Base-by-base conservation (phyloP, 2,797 vertebrate species). In the Tangara arthus region DNA sequence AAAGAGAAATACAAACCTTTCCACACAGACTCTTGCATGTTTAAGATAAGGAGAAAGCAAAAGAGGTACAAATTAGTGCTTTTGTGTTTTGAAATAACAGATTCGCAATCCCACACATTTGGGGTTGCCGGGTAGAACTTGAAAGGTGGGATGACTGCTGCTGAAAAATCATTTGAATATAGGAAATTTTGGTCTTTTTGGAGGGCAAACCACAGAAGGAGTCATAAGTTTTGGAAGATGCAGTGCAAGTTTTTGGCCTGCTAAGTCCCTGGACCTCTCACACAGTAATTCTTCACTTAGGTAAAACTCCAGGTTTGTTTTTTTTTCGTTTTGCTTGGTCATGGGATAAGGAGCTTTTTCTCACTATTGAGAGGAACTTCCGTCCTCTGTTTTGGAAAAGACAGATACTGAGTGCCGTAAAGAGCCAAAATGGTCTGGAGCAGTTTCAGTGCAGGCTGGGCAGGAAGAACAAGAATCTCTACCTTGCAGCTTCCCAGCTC, bases 21-120 rank as follows among this genome's bases (percentile, higher is more conserved):
- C 34, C 10, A 18, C 49, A 3, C 4, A 11, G 7, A 7, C 23
- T 65, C 19, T 2, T 23, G 6, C 2, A 22, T 82, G 10, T 50
- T 89, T 77, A 78, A 95, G 63, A 8, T 6, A 5, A 39, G 75
- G 46, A 89, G 93, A 69, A 77, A 81, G 49, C 34, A 60, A 82
- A 64, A 87, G 76, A 61, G 8, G 42, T 66, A 30, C 34, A 52
- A 84, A 61, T 8, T 9, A 27, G 22, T 8, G 42, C 12, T 13
- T 65, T 56, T 88, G 37, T 71, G 27, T 14, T 68, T 93, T 23
- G 52, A 69, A 92, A 59, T 34, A 49, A 82, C 14, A 50, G 55
- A 59, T 24, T 46, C 0, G 0, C 1, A 77, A 17, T 18, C 26
- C 12, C 16, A 18, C 0, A 11, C 1, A 3, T 39, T 50, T 61